Base-by-base conservation (phyloP, 1,140 invertebrate species). In the Ectropis grisescens region DNA sequence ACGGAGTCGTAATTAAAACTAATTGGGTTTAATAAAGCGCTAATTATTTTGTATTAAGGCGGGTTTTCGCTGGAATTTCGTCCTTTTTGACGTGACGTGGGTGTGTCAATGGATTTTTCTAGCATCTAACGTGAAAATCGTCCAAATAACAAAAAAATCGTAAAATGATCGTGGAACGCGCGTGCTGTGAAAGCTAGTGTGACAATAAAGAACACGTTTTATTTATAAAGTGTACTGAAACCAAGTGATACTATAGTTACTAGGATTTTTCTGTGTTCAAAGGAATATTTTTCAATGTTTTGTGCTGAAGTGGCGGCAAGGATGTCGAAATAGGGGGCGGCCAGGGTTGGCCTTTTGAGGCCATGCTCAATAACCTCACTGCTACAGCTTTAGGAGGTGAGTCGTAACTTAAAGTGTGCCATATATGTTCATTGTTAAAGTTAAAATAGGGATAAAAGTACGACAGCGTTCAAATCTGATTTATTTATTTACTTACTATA, bases 361-460 rank as follows among this genome's bases (percentile, higher is more conserved):
- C 75, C 72, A 81, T 78, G 72, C 72, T 78, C 45, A 78, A 81
- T 33, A 81, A 81, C 62, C 70, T 80, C 47, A 76, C 75, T 29
- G 62, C 72, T 37, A 75, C 75, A 54, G 72, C 72, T 50, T 60
- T 80, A 54, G 72, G 71, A 70, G 75, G 75, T 80, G 37, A 61
- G 59, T 19, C n/a, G n/a, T n/a, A n/a, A n/a, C n/a, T n/a, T n/a
- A n/a, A n/a, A 27, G 1, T 25, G 10, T 8, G 11, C 26, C 12
- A 7, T 7, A 10, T 15, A 3, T 13, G 4, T n/a, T n/a, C n/a
- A n/a, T n/a, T n/a, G n/a, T n/a, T n/a, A n/a, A n/a, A n/a, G n/a
- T n/a, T n/a, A n/a, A n/a, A n/a, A n/a, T n/a, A n/a, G n/a, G n/a
- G n/a, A n/a, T n/a, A n/a, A n/a, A n/a, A n/a, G n/a, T n/a, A n/a